A percentile compares a stretch with the other conserved stretches of the same genome.
Evolutionary conservation across 2,113 vertebrate species (phyloP).

Genomic region (Dicaeum eximium): DNA sequence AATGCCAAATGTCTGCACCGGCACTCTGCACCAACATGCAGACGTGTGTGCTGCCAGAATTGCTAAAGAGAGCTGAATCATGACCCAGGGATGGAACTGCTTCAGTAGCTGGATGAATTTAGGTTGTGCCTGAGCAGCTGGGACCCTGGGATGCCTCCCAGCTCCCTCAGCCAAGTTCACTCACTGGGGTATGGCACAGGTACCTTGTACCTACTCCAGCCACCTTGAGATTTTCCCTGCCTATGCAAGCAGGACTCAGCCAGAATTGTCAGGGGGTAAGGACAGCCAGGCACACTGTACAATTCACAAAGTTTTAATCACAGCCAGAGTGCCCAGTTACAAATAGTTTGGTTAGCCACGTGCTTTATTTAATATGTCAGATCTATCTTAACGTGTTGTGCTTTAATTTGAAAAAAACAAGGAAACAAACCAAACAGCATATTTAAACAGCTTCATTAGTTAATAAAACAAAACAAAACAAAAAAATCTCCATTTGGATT

Average conservation of each 20-base stretch:
- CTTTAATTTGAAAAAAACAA: neutral
- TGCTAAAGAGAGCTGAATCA: slow-evolving; percentile 37
- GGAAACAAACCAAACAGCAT: neutral
- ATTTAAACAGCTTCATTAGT: neutral
- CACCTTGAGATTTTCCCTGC: neutral
- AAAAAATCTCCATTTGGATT: neutral
- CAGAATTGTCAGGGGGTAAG: neutral
- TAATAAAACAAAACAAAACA: neutral
- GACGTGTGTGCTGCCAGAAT: neutral
- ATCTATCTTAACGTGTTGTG: neutral
- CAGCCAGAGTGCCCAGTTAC: neutral
- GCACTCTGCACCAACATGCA: neutral
- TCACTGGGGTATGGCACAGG: neutral
- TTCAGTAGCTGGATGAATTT: neutral
- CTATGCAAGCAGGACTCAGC: neutral
- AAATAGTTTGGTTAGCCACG: neutral
- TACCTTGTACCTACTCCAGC: neutral
- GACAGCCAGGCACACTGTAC: neutral
- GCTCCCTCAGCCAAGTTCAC: neutral
- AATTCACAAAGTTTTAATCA: neutral
- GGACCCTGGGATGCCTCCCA: neutral
- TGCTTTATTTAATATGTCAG: neutral
- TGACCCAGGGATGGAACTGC: neutral
- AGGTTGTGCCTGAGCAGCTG: neutral
- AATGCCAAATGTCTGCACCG: neutral